These are phyloP conservation scores for Heliconius hermathena DNA, from an alignment of 1,140 invertebrate species.

Conservation along the genomic window DNA sequence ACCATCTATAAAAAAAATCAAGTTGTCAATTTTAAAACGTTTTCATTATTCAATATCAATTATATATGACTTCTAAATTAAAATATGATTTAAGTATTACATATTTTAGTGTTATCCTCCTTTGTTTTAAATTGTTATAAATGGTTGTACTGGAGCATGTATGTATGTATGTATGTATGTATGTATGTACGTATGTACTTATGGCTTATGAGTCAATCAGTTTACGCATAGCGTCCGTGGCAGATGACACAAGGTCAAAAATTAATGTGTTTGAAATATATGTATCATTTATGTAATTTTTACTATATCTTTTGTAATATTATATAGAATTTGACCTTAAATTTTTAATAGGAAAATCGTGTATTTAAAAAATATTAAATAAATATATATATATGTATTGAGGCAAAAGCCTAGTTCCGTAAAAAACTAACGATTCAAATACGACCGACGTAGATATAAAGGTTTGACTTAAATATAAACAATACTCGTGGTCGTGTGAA, in stretches of 20 bases:
- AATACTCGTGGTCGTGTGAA: no score
- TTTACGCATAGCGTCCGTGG: neutral
- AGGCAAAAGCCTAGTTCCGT: neutral
- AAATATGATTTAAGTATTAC: neutral
- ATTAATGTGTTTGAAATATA: neutral
- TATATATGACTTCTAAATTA: no score
- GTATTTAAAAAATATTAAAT: neutral
- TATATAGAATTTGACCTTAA: neutral
- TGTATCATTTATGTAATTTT: neutral
- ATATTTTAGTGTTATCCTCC: neutral
- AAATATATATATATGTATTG: neutral
- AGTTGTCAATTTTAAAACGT: no score
- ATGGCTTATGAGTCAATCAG: neutral
- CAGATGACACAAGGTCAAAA: constrained; percentile 7
- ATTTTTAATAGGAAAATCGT: neutral
- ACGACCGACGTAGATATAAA: no score
- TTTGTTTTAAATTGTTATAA: neutral
- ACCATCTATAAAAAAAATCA: no score
- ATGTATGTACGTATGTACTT: neutral
- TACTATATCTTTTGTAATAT: neutral
- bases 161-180: neutral
- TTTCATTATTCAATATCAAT: no score
- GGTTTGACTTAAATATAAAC: no score
- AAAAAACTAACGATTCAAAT: neutral
- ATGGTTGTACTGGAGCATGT: neutral